phyloP scores from a whole-genome alignment of 2,113 vertebrate species.

The Formicarius rufipectus region DNA sequence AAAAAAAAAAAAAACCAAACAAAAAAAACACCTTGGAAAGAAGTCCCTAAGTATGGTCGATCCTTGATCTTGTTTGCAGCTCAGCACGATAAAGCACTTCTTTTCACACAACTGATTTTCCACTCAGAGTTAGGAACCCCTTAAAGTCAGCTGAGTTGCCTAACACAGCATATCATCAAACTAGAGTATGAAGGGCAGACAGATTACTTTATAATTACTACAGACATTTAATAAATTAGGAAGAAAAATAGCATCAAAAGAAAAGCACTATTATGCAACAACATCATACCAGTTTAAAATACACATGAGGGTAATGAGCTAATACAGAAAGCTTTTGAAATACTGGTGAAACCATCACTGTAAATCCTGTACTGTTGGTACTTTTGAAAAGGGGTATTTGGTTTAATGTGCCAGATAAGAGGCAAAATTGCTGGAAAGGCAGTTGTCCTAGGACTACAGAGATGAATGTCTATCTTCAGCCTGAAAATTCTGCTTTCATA shows the following conservation, averaged over 20 bases:
- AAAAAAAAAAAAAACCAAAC: too few species aligned
- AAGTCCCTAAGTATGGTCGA: background rate
- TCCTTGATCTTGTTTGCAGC: background rate
- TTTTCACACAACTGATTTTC: background rate
- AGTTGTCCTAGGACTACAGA: background rate
- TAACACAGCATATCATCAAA: background rate
- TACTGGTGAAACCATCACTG: background rate
- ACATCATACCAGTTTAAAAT: background rate
- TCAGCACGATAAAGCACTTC: background rate
- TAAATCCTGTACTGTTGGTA: background rate
- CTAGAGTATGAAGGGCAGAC: background rate
- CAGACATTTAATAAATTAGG: background rate
- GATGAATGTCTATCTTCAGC: background rate
- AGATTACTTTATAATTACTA: background rate
- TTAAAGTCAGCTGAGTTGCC: background rate
- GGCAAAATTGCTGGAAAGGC: background rate
- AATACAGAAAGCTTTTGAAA: background rate
- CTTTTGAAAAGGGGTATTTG: background rate
- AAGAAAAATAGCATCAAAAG: background rate
- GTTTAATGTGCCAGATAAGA: background rate
- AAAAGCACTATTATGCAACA: background rate
- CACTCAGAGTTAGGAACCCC: background rate
- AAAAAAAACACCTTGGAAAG: background rate
- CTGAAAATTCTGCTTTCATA: background rate
- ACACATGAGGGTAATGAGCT: rapidly evolving